Evolutionary conservation across 1,140 invertebrate species (phyloP).

Genomic region (Cryptotermes secundus): DNA sequence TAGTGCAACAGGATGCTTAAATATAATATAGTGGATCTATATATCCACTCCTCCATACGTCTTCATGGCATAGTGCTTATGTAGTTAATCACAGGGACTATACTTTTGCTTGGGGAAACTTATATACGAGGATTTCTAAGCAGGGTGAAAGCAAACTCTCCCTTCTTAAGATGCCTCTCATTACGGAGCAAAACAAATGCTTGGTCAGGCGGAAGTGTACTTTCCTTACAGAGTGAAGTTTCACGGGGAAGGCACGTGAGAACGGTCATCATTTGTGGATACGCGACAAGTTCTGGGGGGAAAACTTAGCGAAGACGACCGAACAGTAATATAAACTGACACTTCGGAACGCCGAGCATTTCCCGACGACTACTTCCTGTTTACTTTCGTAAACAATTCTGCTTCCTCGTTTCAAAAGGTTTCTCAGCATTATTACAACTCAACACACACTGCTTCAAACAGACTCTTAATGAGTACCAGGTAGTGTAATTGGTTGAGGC

Average conservation of each 20-base stretch:
- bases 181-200: background rate
- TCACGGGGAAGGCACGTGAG: background rate
- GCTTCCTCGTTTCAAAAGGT: background rate
- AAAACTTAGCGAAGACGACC: background rate
- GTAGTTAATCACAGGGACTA: too few species aligned
- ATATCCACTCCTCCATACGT: too few species aligned
- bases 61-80: too few species aligned
- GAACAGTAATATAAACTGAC: background rate
- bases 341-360: conserved; percentile 6
- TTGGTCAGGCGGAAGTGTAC: background rate
- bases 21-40: too few species aligned
- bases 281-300: background rate
- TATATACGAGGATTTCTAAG: too few species aligned
- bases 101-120: too few species aligned
- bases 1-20: too few species aligned
- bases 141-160: too few species aligned
- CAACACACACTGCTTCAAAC: background rate
- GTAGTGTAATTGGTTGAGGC: too few species aligned
- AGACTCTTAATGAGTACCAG: too few species aligned
- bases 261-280: background rate
- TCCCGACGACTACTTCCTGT: background rate
- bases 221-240: background rate
- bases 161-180: too few species aligned
- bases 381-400: background rate
- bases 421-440: background rate